Base-by-base conservation (phyloP, 2,797 vertebrate genomes). In the Takifugu ocellatus region DNA sequence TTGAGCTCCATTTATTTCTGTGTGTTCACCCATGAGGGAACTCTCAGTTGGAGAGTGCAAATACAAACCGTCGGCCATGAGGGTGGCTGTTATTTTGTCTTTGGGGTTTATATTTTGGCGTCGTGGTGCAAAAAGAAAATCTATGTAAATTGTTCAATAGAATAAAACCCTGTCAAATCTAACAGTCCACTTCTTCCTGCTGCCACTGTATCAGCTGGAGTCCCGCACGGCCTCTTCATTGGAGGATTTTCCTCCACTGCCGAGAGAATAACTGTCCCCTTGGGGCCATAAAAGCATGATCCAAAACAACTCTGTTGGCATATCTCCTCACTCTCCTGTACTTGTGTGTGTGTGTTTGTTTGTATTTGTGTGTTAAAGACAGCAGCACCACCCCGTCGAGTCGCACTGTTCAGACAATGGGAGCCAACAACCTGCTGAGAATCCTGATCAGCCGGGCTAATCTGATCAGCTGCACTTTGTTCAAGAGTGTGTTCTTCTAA, bases 401-500 rank as follows among this genome's bases (percentile, higher is more conserved):
- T 82, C 78, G 27, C 6, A 9, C 4, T n/a, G 79, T 62, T 83
- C 74, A 78, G 79, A 74, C 77, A 62, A 78, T 59, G 63, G 76
- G 79, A 82, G 83, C 71, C 77, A 72, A 63, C 59, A 24, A 79
- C 84, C 81, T 74, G 82, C 84, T 72, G 75, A 39, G 87, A 85
- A 84, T 87, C 75, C 78, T 29, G 85, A 90, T 85, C 84, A 73
- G 68, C 74, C 82, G 59, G 66, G 17, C 78, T 89, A 87, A 90
- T 89, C 84, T 85, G 79, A 89, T 89, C 85, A 77, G 68, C 70
- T 33, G 75, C 83, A 83, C 75, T 83, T 78, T 69, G 83, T 82
- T 84, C 77, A 21, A 81, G 70, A 78, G 79, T 77, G 81, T n/a
- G 87, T 83, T 84, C 70, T 73, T 75, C 85, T 82, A 84, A 89